Conservation (phyloP, 1,140 invertebrate genomes). For the Megalonaias nervosa region DNA sequence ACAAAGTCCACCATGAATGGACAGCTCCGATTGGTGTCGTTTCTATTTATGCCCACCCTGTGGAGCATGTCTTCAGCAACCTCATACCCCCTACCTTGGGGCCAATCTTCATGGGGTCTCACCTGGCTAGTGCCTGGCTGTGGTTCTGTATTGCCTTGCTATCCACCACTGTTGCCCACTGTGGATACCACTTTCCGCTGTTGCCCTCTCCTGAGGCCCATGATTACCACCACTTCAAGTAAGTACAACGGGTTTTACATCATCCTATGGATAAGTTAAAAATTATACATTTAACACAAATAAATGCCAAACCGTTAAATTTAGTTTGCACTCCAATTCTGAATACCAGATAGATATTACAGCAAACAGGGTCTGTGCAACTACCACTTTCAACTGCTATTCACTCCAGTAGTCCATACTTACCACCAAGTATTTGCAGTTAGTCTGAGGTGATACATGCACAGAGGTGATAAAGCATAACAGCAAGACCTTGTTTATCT, state of each 20-base stretch:
- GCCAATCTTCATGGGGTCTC: slow-evolving; percentile 85
- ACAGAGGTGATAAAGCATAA: background rate
- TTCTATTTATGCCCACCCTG: slow-evolving; percentile 88
- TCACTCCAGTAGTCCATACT: too few relatives aligned
- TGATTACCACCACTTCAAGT: slow-evolving; percentile 86
- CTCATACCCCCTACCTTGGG: slow-evolving; percentile 85
- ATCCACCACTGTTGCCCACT: slow-evolving; percentile 88
- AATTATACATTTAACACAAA: too few relatives aligned
- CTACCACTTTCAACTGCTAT: too few relatives aligned
- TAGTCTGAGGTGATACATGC: background rate
- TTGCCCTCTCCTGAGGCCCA: slow-evolving; percentile 92
- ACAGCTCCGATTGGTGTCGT: slow-evolving; percentile 76
- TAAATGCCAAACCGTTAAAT: too few relatives aligned
- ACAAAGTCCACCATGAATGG: slow-evolving; percentile 82
- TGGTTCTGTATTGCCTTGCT: slow-evolving; percentile 87
- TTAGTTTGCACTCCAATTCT: too few relatives aligned
- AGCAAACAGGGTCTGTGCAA: too few relatives aligned
- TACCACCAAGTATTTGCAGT: slow-evolving; percentile 30
- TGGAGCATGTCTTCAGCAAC: slow-evolving; percentile 90
- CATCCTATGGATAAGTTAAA: too few relatives aligned
- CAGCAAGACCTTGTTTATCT: background rate
- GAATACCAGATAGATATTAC: too few relatives aligned
- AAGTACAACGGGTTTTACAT: slow-evolving; percentile 72
- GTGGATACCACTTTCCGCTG: slow-evolving; percentile 91
- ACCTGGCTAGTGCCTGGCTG: slow-evolving; percentile 85